A percentile compares a stretch with the other conserved stretches of the same genome.
Conservation (phyloP, 2,113 vertebrate species). For the Anarrhichthys ocellatus region DNA sequence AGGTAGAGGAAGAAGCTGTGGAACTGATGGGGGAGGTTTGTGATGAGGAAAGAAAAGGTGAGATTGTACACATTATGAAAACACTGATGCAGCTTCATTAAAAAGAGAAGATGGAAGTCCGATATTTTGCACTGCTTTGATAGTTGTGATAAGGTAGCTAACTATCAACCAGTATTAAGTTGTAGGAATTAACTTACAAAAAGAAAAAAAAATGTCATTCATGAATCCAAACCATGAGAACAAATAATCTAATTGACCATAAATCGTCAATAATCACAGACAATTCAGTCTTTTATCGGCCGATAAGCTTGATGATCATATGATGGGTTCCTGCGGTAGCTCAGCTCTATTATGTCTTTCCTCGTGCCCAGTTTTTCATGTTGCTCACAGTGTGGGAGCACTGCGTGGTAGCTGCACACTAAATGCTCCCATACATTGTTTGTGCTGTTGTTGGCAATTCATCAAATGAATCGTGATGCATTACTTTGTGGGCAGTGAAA, state of each 20-base stretch:
- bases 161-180: constrained; percentile 2
- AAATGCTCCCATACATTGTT: constrained; percentile 36
- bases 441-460: constrained; percentile 38
- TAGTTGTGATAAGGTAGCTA: constrained; percentile 1
- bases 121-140: constrained; percentile 47
- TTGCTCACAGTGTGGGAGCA: constrained; percentile 5
- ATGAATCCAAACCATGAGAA: not conserved
- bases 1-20: not conserved
- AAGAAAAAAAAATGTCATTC: not conserved
- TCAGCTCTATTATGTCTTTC: constrained; percentile 16
- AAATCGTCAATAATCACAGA: constrained; percentile 1
- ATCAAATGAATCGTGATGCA: constrained; percentile 56
- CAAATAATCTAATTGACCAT: not conserved
- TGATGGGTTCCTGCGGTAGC: not conserved
- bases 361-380: constrained; percentile 22
- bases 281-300: not conserved
- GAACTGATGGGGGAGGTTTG: constrained; percentile 2
- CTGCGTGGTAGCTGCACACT: constrained; percentile 1
- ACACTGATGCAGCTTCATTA: constrained; percentile 11
- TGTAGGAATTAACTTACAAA: constrained; percentile 12
- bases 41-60: constrained; percentile 13
- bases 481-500: constrained; percentile 39
- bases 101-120: constrained; percentile 20
- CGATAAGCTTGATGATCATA: constrained; percentile 7
- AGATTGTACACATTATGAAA: constrained; percentile 12